These are phyloP conservation scores for Propithecus perrieri DNA, from an alignment of 2,797 vertebrate genomes.

Conservation along the genomic window DNA sequence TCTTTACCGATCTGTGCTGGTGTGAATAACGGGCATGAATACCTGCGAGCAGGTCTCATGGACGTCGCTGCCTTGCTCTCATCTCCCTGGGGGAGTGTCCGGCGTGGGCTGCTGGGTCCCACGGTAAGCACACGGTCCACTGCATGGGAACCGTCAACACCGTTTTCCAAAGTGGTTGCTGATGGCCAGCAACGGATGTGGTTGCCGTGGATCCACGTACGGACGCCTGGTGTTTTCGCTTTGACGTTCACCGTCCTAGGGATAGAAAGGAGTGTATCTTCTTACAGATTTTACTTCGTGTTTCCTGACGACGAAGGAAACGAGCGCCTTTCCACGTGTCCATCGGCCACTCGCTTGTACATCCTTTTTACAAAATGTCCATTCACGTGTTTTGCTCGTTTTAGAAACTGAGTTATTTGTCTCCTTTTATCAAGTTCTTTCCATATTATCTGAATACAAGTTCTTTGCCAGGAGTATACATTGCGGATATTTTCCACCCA, in stretches of 20 bases:
- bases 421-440: neutral
- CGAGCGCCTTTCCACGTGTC: neutral
- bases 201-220: rapidly evolving
- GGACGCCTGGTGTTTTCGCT: neutral
- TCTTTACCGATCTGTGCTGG: rapidly evolving
- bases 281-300: rapidly evolving
- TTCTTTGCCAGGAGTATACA: neutral
- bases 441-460: neutral
- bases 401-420: neutral
- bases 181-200: rapidly evolving
- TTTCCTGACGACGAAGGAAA: neutral
- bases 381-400: neutral
- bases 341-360: rapidly evolving
- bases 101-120: no score
- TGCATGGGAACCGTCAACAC: neutral
- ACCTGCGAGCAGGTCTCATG: neutral
- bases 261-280: rapidly evolving
- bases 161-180: rapidly evolving
- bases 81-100: rapidly evolving
- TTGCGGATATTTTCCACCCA: neutral
- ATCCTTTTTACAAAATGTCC: neutral
- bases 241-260: no score
- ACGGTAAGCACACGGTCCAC: rapidly evolving
- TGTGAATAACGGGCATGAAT: neutral
- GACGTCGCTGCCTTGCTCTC: neutral